phyloP scores from a whole-genome alignment of 2,797 vertebrate species.

The Mus caroli region DNA sequence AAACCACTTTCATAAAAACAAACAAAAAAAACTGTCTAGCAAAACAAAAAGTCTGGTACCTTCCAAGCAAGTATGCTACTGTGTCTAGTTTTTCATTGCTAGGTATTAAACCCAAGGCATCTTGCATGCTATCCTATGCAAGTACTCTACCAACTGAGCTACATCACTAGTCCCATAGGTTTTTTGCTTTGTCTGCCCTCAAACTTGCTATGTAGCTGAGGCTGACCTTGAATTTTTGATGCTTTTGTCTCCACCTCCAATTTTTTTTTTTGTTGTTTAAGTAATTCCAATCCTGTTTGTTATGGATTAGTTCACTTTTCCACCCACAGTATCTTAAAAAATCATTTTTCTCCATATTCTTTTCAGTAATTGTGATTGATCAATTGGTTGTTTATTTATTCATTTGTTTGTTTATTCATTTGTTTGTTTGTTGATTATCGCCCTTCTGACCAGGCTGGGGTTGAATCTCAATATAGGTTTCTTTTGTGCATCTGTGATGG shows the following conservation, averaged over 20 bases:
- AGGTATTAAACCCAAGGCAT: not conserved
- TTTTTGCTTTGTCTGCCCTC: not conserved
- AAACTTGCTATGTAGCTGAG: not conserved
- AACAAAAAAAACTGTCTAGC: not conserved
- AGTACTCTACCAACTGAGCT: not conserved
- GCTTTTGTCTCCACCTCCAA: not conserved
- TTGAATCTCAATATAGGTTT: not conserved
- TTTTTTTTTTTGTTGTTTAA: not conserved
- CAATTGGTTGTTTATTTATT: not conserved
- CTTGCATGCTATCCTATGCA: not conserved
- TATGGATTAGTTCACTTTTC: not conserved
- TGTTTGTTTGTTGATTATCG: not conserved
- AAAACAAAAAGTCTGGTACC: slow-evolving; percentile 31
- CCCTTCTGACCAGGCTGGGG: not conserved
- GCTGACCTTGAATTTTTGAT: not conserved
- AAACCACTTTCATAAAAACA: slow-evolving; percentile 44
- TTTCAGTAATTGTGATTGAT: not conserved
- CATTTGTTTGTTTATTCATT: not conserved
- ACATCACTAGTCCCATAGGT: not conserved
- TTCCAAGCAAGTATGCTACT: slow-evolving; percentile 16
- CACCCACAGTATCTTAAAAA: not conserved
- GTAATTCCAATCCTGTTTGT: not conserved
- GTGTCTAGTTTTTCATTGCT: not conserved
- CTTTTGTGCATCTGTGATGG: not conserved
- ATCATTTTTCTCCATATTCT: not conserved